These are phyloP conservation scores for Typhlichthys subterraneus DNA, from an alignment of 2,797 vertebrate species.

Conservation along the genomic window DNA sequence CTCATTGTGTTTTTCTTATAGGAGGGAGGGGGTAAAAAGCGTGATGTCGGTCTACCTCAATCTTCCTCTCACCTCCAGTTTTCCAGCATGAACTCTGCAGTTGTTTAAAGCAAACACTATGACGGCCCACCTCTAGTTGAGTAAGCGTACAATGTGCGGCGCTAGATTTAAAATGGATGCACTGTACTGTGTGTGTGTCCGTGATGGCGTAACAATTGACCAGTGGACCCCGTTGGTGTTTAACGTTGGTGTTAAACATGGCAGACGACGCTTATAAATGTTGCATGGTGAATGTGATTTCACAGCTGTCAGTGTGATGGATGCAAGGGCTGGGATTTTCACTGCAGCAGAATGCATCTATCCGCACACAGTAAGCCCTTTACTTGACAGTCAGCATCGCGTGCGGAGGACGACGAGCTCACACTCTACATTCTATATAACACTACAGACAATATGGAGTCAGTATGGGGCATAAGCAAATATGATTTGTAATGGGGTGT, in stretches of 20 bases:
- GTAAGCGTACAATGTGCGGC: not conserved
- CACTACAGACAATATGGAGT: too few relatives aligned
- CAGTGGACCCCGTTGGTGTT: conserved; percentile 47
- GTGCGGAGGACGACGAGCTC: not conserved
- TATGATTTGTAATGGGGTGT: conserved; percentile 12
- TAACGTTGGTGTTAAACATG: conserved; percentile 49
- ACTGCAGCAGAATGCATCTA: conserved; percentile 79
- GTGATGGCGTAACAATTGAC: conserved; percentile 1
- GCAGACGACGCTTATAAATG: conserved; percentile 62
- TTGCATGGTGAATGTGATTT: conserved; percentile 89
- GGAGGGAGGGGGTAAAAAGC: conserved; percentile 21
- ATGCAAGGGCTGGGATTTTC: conserved; percentile 80
- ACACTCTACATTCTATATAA: too few relatives aligned
- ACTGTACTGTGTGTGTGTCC: too few relatives aligned
- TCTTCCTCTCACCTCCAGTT: conserved; percentile 21
- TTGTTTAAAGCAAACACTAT: conserved; percentile 16
- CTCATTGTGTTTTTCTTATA: conserved; percentile 57
- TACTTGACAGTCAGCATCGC: conserved; percentile 61
- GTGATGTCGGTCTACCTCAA: conserved; percentile 20
- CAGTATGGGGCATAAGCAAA: conserved; percentile 7
- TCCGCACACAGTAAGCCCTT: conserved; percentile 87
- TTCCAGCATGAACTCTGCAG: conserved; percentile 5
- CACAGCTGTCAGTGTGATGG: conserved; percentile 91
- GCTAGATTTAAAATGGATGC: too few relatives aligned
- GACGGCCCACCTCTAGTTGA: conserved; percentile 7